Evolutionary conservation across 35 echinoderm and acorn worm genomes (phyloP).

Genomic region (Amphiura filiformis): DNA sequence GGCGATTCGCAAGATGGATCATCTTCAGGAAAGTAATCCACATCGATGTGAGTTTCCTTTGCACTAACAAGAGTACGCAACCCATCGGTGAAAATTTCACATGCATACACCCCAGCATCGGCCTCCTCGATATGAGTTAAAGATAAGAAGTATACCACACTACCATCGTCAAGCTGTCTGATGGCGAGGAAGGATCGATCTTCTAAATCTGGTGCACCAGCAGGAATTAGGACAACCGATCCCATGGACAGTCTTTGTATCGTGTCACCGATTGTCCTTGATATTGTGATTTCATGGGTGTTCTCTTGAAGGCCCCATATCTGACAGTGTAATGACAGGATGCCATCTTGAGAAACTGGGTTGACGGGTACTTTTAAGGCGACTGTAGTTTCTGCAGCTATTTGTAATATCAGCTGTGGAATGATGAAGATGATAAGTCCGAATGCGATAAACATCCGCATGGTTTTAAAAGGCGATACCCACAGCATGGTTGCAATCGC

Average conservation of each 20-base stretch:
- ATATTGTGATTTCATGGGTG: constrained; percentile 2
- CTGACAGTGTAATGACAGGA: neutral
- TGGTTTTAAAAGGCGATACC: neutral
- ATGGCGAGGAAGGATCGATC: neutral
- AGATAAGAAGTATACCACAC: neutral
- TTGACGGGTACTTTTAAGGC: neutral
- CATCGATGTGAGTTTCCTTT: neutral
- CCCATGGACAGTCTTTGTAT: neutral
- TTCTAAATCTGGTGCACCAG: neutral
- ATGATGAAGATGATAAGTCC: no score
- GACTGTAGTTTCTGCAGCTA: neutral
- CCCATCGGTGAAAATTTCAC: neutral
- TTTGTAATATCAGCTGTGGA: neutral
- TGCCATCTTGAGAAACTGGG: neutral
- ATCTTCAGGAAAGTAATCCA: neutral
- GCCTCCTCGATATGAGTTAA: neutral
- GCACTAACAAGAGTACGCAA: neutral
- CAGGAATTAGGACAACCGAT: neutral
- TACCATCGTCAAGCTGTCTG: neutral
- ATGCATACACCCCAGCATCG: neutral
- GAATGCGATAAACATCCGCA: neutral
- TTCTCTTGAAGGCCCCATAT: neutral
- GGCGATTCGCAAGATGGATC: neutral
- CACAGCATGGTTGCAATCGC: neutral
- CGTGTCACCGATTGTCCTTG: neutral